phyloP scores from a whole-genome alignment of 2,888 invertebrate genomes.

The Drosophila incognita region DNA sequence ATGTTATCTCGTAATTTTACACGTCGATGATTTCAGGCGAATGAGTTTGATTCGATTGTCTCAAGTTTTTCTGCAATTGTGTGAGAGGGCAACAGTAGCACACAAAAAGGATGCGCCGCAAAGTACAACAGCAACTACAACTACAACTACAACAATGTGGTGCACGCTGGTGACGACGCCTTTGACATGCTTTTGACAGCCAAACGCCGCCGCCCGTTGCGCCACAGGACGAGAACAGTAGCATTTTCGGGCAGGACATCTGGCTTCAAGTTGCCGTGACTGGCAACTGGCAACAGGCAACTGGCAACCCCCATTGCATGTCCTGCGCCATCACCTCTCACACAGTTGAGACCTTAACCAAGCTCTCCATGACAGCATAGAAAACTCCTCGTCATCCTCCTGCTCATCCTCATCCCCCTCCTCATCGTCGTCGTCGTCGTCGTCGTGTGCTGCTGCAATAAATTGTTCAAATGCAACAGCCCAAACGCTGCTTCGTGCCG shows the following conservation, averaged over 20 bases:
- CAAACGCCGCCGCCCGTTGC: slow-evolving; percentile 43
- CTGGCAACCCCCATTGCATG: slow-evolving; percentile 45
- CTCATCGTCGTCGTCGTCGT: too few species aligned
- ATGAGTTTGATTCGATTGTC: slow-evolving; percentile 82
- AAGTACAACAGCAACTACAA: slow-evolving; percentile 6
- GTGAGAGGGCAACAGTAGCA: slow-evolving; percentile 21
- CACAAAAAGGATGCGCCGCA: slow-evolving; percentile 57
- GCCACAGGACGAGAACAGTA: slow-evolving; percentile 28
- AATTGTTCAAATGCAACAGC: slow-evolving; percentile 72
- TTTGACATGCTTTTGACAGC: slow-evolving; percentile 78
- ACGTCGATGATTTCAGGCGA: slow-evolving; percentile 81
- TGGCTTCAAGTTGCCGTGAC: slow-evolving; percentile 50
- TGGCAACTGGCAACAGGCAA: slow-evolving; percentile 32
- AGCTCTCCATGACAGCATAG: slow-evolving; percentile 8
- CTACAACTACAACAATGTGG: slow-evolving; percentile 23
- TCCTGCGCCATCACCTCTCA: slow-evolving; percentile 25
- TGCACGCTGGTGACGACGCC: slow-evolving; percentile 64
- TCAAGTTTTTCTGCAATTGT: slow-evolving; percentile 75
- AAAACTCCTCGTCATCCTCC: slow-evolving; percentile 1
- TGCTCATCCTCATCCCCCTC: slow-evolving; percentile 6
- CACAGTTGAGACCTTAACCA: slow-evolving; percentile 1
- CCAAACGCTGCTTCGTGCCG: slow-evolving; percentile 33
- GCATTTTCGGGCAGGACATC: slow-evolving; percentile 45
- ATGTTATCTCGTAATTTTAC: slow-evolving; percentile 82
- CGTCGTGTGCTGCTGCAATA: slow-evolving; percentile 67